phyloP scores from a whole-genome alignment of 2,113 vertebrate genomes.

The Onychostoma macrolepis region DNA sequence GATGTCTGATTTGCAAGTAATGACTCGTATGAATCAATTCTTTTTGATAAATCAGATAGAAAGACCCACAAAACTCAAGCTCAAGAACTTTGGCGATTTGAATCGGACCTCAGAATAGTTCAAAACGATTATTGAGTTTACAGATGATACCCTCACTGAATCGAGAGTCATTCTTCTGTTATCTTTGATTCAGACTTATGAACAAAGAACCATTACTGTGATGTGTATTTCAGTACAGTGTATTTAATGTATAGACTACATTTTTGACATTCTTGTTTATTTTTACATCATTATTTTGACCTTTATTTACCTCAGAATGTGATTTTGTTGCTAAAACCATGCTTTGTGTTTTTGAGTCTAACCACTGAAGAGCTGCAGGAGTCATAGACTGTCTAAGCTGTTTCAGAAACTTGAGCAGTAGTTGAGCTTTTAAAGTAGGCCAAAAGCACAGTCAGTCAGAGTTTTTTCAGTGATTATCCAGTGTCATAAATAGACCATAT shows the following conservation, averaged over 20 bases:
- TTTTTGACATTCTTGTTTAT: not conserved
- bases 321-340: not conserved
- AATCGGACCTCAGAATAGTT: not conserved
- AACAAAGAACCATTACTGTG: not conserved
- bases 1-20: not conserved
- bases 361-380: not conserved
- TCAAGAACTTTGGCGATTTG: not conserved
- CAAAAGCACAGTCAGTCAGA: not conserved
- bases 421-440: conserved; percentile 10
- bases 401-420: not conserved
- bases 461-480: conserved; percentile 28
- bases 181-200: not conserved
- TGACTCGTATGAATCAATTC: not conserved
- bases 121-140: not conserved
- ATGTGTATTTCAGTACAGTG: not conserved
- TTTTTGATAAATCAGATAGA: not conserved
- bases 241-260: not conserved
- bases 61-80: not conserved
- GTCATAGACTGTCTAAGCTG: not conserved
- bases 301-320: not conserved
- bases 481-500: not conserved
- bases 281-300: not conserved
- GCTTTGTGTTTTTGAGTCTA: not conserved
- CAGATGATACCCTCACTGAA: not conserved
- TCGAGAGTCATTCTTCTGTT: not conserved